Evolutionary conservation across 2,113 vertebrate species (phyloP).

Genomic region (Actenoides lindsayi): DNA sequence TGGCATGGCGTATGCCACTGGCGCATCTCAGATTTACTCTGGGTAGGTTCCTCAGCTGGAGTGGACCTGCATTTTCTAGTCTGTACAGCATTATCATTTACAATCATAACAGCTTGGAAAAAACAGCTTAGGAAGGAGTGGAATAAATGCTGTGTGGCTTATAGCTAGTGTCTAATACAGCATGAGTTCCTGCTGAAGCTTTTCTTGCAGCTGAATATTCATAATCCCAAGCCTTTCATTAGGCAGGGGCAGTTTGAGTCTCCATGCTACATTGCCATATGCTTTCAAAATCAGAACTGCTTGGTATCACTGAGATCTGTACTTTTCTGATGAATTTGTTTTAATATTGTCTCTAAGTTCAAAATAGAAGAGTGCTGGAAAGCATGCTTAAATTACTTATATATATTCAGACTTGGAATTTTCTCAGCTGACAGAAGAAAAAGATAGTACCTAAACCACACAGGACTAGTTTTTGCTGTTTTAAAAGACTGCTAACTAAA

Average conservation of each 20-base stretch:
- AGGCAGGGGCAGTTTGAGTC: background rate
- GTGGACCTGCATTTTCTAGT: background rate
- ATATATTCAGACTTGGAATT: background rate
- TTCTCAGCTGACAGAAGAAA: background rate
- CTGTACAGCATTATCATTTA: background rate
- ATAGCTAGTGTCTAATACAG: background rate
- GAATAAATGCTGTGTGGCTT: background rate
- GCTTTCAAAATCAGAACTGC: background rate
- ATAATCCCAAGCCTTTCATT: background rate
- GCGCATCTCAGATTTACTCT: background rate
- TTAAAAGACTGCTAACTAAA: background rate
- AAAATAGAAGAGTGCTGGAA: background rate
- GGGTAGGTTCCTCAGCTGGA: background rate
- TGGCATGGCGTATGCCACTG: background rate
- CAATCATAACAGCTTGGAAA: background rate
- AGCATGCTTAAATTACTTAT: background rate
- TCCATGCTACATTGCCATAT: background rate
- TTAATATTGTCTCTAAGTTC: background rate
- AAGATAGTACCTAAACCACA: background rate
- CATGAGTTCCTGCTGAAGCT: background rate
- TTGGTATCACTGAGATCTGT: background rate
- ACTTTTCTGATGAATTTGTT: background rate
- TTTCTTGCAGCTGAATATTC: background rate
- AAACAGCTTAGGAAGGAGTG: background rate
- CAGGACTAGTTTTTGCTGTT: background rate